Evolutionary conservation across 2,888 invertebrate genomes (phyloP), one percentile per base, ranked within the genome.

Genomic region (Spilosoma lubricipeda): DNA sequence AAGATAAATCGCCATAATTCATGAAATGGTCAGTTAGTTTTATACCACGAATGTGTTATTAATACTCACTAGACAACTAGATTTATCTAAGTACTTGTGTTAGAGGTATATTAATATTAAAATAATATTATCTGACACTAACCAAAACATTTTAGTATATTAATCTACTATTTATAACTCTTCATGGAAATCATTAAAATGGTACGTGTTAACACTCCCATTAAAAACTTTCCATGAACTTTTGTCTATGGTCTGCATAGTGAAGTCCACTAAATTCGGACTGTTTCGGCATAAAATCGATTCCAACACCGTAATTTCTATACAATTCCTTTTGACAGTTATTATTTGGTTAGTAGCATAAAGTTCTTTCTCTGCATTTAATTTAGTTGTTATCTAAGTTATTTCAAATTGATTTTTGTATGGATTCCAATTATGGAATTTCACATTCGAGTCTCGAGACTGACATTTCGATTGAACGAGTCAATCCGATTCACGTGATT

Each of bases 401-500:
- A 11, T 42, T 27, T 30, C 1, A 33, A 69, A 69, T 7, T n/a
- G 56, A 11, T 33, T 36, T 63, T 65, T 59, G 18, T 33, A n/a
- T 18, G 7, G 48, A 69, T 27, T 23, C 11, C 33, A n/a, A 8
- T 15, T 4, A 42, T 7, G 27, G 11, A 65, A 18, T 42, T 63
- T 4, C 70, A 42, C 59, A 77, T 72, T 83, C 81, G 81, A 74
- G 18, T 68, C 63, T 36, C 36, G 36, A 36, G 36, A 7, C 36
- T 78, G 72, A n/a, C 76, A 76, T 76, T 65, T 27, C 83, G 83
- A 84, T 73, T 80, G 56, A 65, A 33, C 77, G 72, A 77, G 71
- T 72, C 73, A 52, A 56, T 59, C 71, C 84, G 83, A 83, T 87
- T 83, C 84, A 83, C 86, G 83, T 86, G 87, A 89, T 87, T 90